phyloP scores from a whole-genome alignment of 2,113 vertebrate species.

The Petaurus breviceps region DNA sequence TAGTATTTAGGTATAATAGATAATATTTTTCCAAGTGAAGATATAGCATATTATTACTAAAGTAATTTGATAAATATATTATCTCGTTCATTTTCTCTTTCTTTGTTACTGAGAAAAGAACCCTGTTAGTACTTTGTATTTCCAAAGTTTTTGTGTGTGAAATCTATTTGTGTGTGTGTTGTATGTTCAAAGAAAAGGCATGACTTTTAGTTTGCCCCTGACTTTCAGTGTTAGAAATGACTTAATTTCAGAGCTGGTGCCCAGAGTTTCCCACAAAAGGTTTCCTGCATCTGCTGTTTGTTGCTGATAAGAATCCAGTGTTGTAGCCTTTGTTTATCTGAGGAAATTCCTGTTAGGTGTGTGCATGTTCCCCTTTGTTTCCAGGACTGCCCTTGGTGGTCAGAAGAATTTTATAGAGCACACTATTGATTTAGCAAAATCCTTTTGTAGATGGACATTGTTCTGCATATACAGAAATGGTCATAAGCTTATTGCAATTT shows the following conservation, averaged over 20 bases:
- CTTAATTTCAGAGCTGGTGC: conserved; percentile 80
- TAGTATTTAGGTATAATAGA: background rate
- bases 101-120: conserved; percentile 68
- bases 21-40: conserved; percentile 42
- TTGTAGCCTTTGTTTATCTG: conserved; percentile 87
- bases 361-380: conserved; percentile 88
- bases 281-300: conserved; percentile 88
- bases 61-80: conserved; percentile 67
- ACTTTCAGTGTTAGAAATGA: conserved; percentile 78
- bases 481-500: conserved; percentile 13
- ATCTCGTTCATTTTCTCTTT: conserved; percentile 70
- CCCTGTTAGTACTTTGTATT: conserved; percentile 38
- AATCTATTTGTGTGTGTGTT: conserved; percentile 18
- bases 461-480: conserved; percentile 67
- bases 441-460: conserved; percentile 63
- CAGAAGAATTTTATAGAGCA: conserved; percentile 72
- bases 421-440: conserved; percentile 77
- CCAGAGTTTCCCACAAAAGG: conserved; percentile 83
- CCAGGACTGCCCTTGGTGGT: conserved; percentile 73
- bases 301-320: conserved; percentile 86
- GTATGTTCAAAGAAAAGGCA: conserved; percentile 64
- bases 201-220: conserved; percentile 70
- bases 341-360: conserved; percentile 92
- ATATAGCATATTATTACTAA: conserved; percentile 13
- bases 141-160: conserved; percentile 18